Evolutionary conservation across 2,113 vertebrate genomes (phyloP).

Genomic region (Oreocharis arfaki): DNA sequence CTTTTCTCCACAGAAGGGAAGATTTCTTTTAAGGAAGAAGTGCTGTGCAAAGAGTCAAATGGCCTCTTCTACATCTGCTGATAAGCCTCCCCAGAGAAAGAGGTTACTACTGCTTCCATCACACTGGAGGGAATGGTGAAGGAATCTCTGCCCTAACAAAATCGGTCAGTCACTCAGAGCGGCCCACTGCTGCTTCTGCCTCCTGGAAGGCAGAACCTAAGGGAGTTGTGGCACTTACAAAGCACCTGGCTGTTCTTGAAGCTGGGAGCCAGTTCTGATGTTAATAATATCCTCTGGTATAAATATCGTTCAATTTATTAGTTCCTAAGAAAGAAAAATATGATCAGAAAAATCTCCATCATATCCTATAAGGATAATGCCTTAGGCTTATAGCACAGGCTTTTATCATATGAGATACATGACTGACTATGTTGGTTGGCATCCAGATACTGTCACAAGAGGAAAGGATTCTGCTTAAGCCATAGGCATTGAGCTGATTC

Average conservation of each 20-base stretch:
- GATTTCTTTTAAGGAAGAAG: not conserved
- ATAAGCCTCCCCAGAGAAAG: not conserved
- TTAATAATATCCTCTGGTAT: not conserved
- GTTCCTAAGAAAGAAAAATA: not conserved
- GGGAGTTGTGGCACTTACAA: not conserved
- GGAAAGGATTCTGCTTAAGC: not conserved
- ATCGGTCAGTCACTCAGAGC: not conserved
- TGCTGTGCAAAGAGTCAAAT: not conserved
- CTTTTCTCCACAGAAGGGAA: not conserved
- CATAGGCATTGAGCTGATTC: not conserved
- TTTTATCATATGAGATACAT: not conserved
- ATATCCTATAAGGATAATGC: not conserved
- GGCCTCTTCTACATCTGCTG: not conserved
- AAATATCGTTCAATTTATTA: not conserved
- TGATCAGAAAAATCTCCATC: not conserved
- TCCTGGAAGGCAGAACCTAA: not conserved
- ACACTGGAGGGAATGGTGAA: not conserved
- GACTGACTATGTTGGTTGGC: not conserved
- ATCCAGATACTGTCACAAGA: not conserved
- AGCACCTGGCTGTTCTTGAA: not conserved
- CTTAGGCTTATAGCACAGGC: not conserved
- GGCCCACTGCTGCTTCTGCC: not conserved
- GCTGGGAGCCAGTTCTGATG: not conserved
- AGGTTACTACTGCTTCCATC: not conserved
- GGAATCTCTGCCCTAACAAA: not conserved